Base-by-base conservation (phyloP, 2,888 invertebrate species). In the Altica lythri region DNA sequence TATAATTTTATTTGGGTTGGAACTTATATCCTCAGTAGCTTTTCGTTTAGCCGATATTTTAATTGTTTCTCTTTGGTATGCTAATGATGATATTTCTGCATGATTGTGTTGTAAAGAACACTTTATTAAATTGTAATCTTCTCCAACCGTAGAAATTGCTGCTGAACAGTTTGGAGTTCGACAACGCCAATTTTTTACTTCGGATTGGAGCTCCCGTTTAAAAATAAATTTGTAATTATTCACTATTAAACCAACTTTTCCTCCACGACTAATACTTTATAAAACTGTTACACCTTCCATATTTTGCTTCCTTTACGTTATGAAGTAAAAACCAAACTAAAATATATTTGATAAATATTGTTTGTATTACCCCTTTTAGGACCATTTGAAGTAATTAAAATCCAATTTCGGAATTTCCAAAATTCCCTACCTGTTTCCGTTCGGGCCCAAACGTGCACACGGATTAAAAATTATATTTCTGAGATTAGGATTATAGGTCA, bases 11-110 rank as follows among this genome's bases (percentile, higher is more conserved):
- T 30, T 30, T 30, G 30, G 30, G 12, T 30, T 30, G 10, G 30
- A 30, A 30, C 30, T 30, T 12, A 30, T 30, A 30, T 30, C 30
- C 12, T 30, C 30, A 30, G 30, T 30, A 30, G 30, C 30, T 30
- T 30, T 30, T 30, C 30, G 30, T 30, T 30, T 30, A 30, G 30
- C 30, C 10, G 12, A 10, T 12, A 30, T 9, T 30, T 30, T 30
- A 30, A 30, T 30, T 30, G 6, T 12, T 30, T 30, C 10, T 30
- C 2, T 30, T 9, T 30, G 30, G 12, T 12, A 30, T 12, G 30
- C 12, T 6, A 13, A 30, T 12, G 30, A 30, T 4, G 30, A 30
- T 3, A 30, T 30, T 27, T 27, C 27, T 3, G 27, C 9, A 27
- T 27, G 27, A 9, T 27, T 27, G 27, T 27, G 27, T 5, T 27